Base-by-base conservation (phyloP, 1,140 invertebrate genomes). In the Drosophila sucinea region DNA sequence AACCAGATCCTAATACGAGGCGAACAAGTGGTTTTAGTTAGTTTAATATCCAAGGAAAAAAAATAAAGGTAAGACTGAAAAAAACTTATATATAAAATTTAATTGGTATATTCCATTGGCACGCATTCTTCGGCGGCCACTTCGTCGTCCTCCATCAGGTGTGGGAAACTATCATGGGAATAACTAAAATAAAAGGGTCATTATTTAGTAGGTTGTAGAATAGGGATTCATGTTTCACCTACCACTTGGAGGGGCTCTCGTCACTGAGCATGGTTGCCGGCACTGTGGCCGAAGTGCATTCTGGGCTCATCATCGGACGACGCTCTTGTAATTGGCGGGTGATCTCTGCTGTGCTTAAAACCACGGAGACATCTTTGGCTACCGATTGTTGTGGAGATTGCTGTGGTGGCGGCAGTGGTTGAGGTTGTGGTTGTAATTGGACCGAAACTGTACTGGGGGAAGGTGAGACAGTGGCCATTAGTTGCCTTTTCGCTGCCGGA, bases 241-340 rank as follows among this genome's bases (percentile, higher is more conserved):
- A 89, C 84, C 86, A 84, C 30, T 89, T 89, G 1, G 84, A 89
- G 2, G 84, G 84, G 8, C 84, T 89, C 4, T 98, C 97, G 93
- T 98, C 98, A 87, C 97, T 98, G 82, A 98, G 98, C 95, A 98
- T 97, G 92, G 98, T 97, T 54, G 96, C 97, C 6, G 97, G 97
- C 8, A 98, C 96, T 38, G 96, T 97, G 1, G 96, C 95, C 1
- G 97, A 96, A 58, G 97, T 96, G 81, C 96, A 95, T 91, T 98
- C 97, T 17, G 96, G 96, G 65, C 77, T 87, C 84, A 96, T 93
- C 54, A 98, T 95, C 81, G 97, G 96, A 8, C 79, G 73, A 67
- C 96, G 94, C 41, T 97, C 96, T 92, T 98, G 97, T 69, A 98
- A 93, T 92, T 98, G 97, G 57, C 97, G 94, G 90, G 98, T 97